Percentiles rank a stretch among this genome's conserved stretches.
These are phyloP conservation scores for Solen grandis DNA, from an alignment of 1,140 invertebrate species.

Conservation along the genomic window DNA sequence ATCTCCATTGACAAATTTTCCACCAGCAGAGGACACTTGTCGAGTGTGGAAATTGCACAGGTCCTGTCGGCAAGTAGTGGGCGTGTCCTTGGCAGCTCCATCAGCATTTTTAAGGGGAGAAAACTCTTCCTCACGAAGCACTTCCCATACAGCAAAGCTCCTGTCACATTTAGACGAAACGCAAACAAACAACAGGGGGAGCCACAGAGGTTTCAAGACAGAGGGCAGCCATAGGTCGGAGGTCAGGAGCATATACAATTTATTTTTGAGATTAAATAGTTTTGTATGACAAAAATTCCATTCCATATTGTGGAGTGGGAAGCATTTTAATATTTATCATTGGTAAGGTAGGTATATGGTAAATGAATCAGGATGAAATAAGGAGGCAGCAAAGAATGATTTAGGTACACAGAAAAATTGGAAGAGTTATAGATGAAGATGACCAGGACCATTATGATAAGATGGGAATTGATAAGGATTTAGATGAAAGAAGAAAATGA, in stretches of 20 bases:
- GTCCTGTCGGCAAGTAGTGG: constrained; percentile 91
- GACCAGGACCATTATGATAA: too few relatives aligned
- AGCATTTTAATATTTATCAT: too few relatives aligned
- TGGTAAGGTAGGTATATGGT: too few relatives aligned
- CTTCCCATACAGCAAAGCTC: constrained; percentile 96
- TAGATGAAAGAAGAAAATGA: too few relatives aligned
- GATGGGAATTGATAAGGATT: too few relatives aligned
- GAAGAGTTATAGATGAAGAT: too few relatives aligned
- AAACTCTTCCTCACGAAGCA: constrained; percentile 95
- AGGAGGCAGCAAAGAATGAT: too few relatives aligned
- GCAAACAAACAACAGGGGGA: constrained; percentile 57
- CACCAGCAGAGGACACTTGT: constrained; percentile 93
- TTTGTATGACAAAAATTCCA: neutral
- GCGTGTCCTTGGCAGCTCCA: constrained; percentile 92
- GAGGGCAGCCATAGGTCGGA: too few relatives aligned
- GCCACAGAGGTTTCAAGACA: neutral
- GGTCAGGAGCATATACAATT: neutral
- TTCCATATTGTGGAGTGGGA: too few relatives aligned
- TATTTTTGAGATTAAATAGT: neutral
- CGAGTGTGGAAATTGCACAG: constrained; percentile 91
- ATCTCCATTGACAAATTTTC: constrained; percentile 84
- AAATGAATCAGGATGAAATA: too few relatives aligned
- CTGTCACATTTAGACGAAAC: constrained; percentile 80
- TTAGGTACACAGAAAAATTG: too few relatives aligned
- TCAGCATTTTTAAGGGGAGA: constrained; percentile 98